Percentiles rank a stretch among this genome's conserved stretches.
Evolutionary conservation across 1,140 invertebrate genomes (phyloP).

Genomic region (Cotesia vestalis): DNA sequence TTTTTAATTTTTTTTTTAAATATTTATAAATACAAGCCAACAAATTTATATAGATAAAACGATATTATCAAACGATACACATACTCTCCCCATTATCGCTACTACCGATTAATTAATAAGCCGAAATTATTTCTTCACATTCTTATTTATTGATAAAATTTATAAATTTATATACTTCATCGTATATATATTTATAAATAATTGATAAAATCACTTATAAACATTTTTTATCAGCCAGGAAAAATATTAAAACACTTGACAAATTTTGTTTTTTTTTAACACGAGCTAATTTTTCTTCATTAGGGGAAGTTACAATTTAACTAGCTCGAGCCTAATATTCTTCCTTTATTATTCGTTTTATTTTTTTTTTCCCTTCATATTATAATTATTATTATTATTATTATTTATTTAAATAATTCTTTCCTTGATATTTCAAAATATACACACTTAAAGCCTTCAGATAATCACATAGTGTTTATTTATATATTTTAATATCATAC

Average conservation of each 20-base stretch:
- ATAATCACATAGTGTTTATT: slow-evolving; percentile 38
- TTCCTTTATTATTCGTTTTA: background rate
- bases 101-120: slow-evolving; percentile 31
- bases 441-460: slow-evolving; percentile 41
- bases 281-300: background rate
- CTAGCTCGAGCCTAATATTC: slow-evolving; percentile 1
- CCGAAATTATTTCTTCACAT: background rate
- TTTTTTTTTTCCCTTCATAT: slow-evolving; percentile 5
- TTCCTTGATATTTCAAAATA: slow-evolving; percentile 28
- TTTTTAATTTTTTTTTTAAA: background rate
- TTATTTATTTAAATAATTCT: background rate
- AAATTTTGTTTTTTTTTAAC: background rate
- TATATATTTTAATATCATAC: slow-evolving; percentile 22
- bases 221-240: background rate
- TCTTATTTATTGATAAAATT: slow-evolving; percentile 10
- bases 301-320: slow-evolving; percentile 20
- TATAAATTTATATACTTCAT: background rate
- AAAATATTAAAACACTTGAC: slow-evolving; percentile 27
- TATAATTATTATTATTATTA: no score
- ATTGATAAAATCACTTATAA: background rate
- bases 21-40: slow-evolving; percentile 21
- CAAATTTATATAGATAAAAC: slow-evolving; percentile 17
- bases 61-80: slow-evolving; percentile 15
- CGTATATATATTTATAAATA: slow-evolving; percentile 1
- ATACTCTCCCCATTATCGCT: slow-evolving; percentile 40